A percentile compares a stretch with the other conserved stretches of the same genome.
Evolutionary conservation across 2,888 invertebrate genomes (phyloP).

Genomic region (Coelogynopora nodosa): DNA sequence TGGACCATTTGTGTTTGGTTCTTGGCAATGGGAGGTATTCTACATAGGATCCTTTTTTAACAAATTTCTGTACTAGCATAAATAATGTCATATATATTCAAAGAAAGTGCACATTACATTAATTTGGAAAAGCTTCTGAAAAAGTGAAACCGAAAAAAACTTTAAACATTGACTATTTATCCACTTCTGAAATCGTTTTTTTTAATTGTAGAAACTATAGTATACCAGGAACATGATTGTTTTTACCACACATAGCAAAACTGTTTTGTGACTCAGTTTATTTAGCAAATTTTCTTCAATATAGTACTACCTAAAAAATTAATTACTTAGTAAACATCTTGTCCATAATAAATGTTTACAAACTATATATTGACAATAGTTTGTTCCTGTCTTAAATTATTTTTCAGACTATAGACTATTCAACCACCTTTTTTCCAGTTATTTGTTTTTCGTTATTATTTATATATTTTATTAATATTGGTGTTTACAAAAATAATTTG

Average conservation of each 20-base stretch:
- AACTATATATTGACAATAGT: not conserved
- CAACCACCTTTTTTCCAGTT: too few species aligned
- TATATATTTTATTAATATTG: too few species aligned
- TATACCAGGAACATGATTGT: not conserved
- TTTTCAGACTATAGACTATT: not conserved
- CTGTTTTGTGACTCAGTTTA: not conserved
- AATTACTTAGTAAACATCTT: not conserved
- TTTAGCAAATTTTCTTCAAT: too few species aligned
- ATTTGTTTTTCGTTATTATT: too few species aligned
- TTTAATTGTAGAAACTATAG: not conserved
- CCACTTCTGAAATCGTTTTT: not conserved
- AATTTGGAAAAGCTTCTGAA: not conserved
- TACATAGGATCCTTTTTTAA: not conserved
- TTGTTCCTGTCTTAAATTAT: too few species aligned
- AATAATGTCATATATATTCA: not conserved
- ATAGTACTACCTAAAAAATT: too few species aligned
- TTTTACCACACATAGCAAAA: not conserved
- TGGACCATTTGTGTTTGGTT: not conserved
- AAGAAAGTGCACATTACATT: not conserved
- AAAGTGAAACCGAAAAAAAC: not conserved
- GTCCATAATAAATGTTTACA: not conserved
- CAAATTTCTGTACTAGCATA: not conserved
- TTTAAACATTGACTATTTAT: not conserved
- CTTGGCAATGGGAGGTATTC: not conserved
- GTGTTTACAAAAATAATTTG: too few species aligned